phyloP scores from a whole-genome alignment of 2,113 vertebrate species.

The Oreochromis tanganicae region DNA sequence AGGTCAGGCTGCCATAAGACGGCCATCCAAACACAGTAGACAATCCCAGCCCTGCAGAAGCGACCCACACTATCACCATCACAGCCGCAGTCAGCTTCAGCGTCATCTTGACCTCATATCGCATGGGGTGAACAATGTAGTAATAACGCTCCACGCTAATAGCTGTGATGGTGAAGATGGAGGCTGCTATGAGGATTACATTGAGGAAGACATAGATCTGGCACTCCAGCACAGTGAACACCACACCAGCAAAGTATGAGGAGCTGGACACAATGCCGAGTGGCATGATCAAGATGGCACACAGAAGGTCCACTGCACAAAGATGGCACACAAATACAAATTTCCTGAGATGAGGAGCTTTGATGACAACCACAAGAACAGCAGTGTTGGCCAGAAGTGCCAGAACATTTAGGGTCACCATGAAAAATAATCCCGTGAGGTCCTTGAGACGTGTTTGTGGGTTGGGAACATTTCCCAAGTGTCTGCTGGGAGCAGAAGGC shows the following conservation, averaged over 20 bases:
- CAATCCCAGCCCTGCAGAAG: conserved; percentile 73
- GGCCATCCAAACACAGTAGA: conserved; percentile 77
- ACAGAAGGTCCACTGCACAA: conserved; percentile 86
- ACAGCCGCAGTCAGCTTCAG: conserved; percentile 74
- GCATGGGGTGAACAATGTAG: conserved; percentile 89
- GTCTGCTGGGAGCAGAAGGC: conserved; percentile 53
- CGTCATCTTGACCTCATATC: conserved; percentile 85
- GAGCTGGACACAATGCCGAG: conserved; percentile 84
- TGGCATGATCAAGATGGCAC: conserved; percentile 87
- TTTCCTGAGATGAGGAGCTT: conserved; percentile 83
- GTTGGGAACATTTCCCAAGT: conserved; percentile 48
- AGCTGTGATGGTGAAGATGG: conserved; percentile 85
- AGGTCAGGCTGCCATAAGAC: conserved; percentile 55
- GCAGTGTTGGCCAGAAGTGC: conserved; percentile 83
- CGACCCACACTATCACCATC: conserved; percentile 80
- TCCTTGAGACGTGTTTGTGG: conserved; percentile 65
- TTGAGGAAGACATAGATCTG: conserved; percentile 83
- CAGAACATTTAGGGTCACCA: conserved; percentile 80
- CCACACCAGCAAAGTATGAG: conserved; percentile 76
- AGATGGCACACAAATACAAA: conserved; percentile 88
- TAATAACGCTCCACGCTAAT: conserved; percentile 92
- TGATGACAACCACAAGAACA: conserved; percentile 81
- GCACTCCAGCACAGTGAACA: conserved; percentile 80
- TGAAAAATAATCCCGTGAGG: conserved; percentile 77
- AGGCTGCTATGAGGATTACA: conserved; percentile 82